These are phyloP conservation scores for Thamnophis sirtalis DNA, from an alignment of 2,113 vertebrate species.

Conservation along the genomic window DNA sequence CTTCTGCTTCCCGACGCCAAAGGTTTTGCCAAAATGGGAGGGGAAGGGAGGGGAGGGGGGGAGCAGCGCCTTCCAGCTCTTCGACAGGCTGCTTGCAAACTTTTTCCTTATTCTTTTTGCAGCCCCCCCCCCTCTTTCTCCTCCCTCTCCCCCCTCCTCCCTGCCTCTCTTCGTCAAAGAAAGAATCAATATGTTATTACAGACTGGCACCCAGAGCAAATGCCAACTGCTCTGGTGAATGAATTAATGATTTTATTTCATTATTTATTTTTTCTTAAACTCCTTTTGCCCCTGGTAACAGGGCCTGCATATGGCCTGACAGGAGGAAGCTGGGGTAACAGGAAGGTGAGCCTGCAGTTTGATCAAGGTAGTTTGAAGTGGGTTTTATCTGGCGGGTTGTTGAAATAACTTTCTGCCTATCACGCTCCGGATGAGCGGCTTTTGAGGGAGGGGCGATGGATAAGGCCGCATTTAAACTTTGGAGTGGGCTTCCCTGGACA, in stretches of 20 bases:
- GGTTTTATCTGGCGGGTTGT: conserved; percentile 19
- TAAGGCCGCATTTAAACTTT: not conserved
- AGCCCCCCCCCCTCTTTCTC: not conserved
- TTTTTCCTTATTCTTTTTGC: conserved; percentile 15
- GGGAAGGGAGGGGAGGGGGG: not conserved
- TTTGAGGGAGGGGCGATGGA: too few species aligned
- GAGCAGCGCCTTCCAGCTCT: not conserved
- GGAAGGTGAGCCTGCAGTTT: too few species aligned
- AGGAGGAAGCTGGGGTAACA: conserved; percentile 66
- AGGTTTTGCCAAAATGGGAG: conserved; percentile 60
- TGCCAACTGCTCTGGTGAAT: conserved; percentile 71
- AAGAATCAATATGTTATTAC: conserved; percentile 72
- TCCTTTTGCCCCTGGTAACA: conserved; percentile 67
- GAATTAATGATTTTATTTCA: conserved; percentile 66
- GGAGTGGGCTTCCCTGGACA: not conserved
- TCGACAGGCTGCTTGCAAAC: conserved; percentile 8
- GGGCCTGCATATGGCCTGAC: conserved; percentile 68
- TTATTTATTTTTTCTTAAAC: conserved; percentile 68
- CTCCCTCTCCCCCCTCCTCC: too few species aligned
- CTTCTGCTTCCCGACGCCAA: conserved; percentile 36
- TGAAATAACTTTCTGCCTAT: conserved; percentile 5
- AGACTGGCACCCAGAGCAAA: conserved; percentile 62
- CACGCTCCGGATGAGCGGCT: too few species aligned
- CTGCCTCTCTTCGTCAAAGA: conserved; percentile 38
- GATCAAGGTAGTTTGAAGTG: not conserved